A percentile compares a stretch with the other conserved stretches of the same genome.
Evolutionary conservation across 2,888 invertebrate genomes (phyloP).

Genomic region (Athripsodes cinereus): DNA sequence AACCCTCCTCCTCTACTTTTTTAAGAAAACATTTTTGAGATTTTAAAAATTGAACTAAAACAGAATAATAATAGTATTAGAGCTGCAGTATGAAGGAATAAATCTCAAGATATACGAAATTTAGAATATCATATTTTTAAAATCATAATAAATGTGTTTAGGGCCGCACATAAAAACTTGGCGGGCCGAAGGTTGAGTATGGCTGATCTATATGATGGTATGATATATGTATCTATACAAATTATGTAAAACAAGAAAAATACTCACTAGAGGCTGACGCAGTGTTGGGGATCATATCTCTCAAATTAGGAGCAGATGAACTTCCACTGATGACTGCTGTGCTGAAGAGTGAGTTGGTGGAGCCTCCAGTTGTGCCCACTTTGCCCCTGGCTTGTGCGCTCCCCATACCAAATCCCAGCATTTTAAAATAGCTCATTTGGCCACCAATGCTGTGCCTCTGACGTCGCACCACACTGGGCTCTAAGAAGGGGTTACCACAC

Average conservation of each 20-base stretch:
- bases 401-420: slow-evolving; percentile 72
- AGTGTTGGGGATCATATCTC: slow-evolving; percentile 77
- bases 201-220: no score
- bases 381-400: slow-evolving; percentile 51
- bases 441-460: slow-evolving; percentile 95
- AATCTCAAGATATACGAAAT: no score
- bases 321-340: slow-evolving; percentile 95
- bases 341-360: slow-evolving; percentile 83
- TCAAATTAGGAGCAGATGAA: slow-evolving; percentile 84
- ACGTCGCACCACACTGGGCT: slow-evolving; percentile 57
- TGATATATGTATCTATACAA: no score
- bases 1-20: no score
- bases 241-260: background rate
- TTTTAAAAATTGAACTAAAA: no score
- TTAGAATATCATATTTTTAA: no score
- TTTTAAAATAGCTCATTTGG: slow-evolving; percentile 91
- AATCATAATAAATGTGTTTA: no score
- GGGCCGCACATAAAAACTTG: no score
- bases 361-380: slow-evolving; percentile 46
- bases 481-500: slow-evolving; percentile 31
- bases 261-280: slow-evolving; percentile 69
- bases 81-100: no score
- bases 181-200: no score
- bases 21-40: no score
- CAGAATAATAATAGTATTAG: no score